Evolutionary conservation across 2,113 vertebrate species (phyloP), one percentile per base, ranked within the genome.

Genomic region (Oceanites oceanicus): DNA sequence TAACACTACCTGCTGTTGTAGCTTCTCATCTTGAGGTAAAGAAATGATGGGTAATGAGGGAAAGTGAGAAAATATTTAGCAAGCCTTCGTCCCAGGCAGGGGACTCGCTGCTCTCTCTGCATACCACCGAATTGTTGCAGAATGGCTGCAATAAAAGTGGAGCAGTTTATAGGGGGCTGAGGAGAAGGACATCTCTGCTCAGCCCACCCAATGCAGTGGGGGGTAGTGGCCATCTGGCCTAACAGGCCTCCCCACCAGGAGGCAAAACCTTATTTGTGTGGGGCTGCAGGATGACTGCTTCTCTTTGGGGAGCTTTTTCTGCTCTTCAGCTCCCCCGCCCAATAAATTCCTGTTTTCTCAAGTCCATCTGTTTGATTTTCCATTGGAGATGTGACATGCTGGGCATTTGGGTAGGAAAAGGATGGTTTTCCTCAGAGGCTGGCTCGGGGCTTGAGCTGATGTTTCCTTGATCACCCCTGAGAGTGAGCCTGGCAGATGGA

Each of bases 291-390:
- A 49, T 65, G 12, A 38, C 53, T 90, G 44, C 32, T 74, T 71
- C 15, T 67, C 56, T 85, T 75, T 75, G 49, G 36, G 50, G 21
- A 70, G 34, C 26, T 86, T 95, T 86, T 73, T 40, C 72, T 53
- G 44, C 62, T 72, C 47, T 67, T 90, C 66, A 75, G 0, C 21
- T 85, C 36, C 42, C 58, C 36, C 22, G 22, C 34, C 21, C 30
- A 53, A 45, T 58, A 73, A 70, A 53, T 38, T 86, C 59, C 53
- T 92, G 13, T 93, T 92, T 83, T 53, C 45, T 86, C 44, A 70
- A 90, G 25, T 52, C 71, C 30, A 47, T 88, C 78, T 82, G 56
- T 76, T 88, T 83, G 27, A 67, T 93, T 91, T 95, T 62, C 42
- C 44, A 89, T 72, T 83, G 79, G 30, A 85, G 45, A 73, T 15